phyloP scores from a whole-genome alignment of 1,140 invertebrate species.

The Paraescarpia echinospica region DNA sequence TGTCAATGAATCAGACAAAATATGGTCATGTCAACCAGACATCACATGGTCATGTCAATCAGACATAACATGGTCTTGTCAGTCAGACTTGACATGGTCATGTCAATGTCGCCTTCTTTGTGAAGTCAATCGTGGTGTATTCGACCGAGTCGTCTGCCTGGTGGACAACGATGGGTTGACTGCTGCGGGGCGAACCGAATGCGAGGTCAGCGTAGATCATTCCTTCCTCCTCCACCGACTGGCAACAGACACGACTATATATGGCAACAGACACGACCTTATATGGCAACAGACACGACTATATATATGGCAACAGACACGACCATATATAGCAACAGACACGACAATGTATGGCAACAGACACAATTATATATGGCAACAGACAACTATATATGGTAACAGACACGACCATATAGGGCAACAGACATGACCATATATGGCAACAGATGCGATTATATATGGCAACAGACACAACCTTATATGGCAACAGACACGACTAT shows the following conservation, averaged over 20 bases:
- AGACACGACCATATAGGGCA: not conserved
- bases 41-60: not conserved
- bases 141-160: not conserved
- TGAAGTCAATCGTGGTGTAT: not conserved
- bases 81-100: not conserved
- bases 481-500: not conserved
- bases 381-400: not conserved
- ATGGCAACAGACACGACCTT: not conserved
- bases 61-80: not conserved
- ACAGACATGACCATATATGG: not conserved
- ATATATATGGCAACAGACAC: not conserved
- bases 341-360: not conserved
- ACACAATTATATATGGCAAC: not conserved
- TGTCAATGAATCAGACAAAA: not conserved
- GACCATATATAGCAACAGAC: not conserved
- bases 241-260: not conserved
- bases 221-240: not conserved
- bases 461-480: not conserved
- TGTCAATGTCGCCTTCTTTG: not conserved
- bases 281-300: not conserved
- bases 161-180: not conserved
- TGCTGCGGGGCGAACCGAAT: not conserved
- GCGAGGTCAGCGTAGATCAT: not conserved
- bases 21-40: not conserved
- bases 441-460: not conserved